A percentile compares a stretch with the other conserved stretches of the same genome.
Evolutionary conservation across 1,140 invertebrate species (phyloP).

Genomic region (Zaprionus nigranus): DNA sequence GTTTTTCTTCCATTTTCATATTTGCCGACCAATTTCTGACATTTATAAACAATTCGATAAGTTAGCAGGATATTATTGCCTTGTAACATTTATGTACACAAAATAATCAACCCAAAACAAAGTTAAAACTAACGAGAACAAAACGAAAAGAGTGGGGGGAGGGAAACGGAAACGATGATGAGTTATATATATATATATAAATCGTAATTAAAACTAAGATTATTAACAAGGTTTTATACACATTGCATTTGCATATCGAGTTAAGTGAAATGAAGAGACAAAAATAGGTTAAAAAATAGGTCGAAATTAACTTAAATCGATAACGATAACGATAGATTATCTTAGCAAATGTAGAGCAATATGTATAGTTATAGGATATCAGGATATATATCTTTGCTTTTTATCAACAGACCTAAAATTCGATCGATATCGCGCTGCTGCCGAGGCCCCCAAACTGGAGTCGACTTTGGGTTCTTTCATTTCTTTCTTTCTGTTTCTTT

Average conservation of each 20-base stretch:
- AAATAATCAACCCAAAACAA: slow-evolving; percentile 64
- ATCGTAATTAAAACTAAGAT: slow-evolving; percentile 46
- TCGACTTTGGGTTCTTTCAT: not conserved
- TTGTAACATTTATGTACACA: slow-evolving; percentile 63
- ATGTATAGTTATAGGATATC: slow-evolving; percentile 21
- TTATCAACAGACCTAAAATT: slow-evolving; percentile 54
- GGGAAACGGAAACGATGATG: slow-evolving; percentile 33
- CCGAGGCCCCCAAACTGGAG: slow-evolving; percentile 34
- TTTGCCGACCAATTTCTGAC: slow-evolving; percentile 57
- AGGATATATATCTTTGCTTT: slow-evolving; percentile 33
- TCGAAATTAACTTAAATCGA: slow-evolving; percentile 62
- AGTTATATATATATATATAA: slow-evolving; percentile 9
- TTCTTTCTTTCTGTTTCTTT: slow-evolving; percentile 4
- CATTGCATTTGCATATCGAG: slow-evolving; percentile 47
- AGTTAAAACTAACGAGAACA: slow-evolving; percentile 34
- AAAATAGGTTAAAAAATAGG: slow-evolving; percentile 42
- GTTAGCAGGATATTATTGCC: slow-evolving; percentile 26
- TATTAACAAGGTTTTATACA: slow-evolving; percentile 44
- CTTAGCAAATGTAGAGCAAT: slow-evolving; percentile 53
- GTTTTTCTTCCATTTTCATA: slow-evolving; percentile 13
- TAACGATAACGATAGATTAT: slow-evolving; percentile 60
- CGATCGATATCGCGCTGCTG: slow-evolving; percentile 43
- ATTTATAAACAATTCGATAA: slow-evolving; percentile 63
- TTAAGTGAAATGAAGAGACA: slow-evolving; percentile 24
- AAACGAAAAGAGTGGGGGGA: slow-evolving; percentile 30